These are phyloP conservation scores for Zoroaster sp. DNA, from an alignment of 53 echinoderm and acorn worm species.

Conservation along the genomic window DNA sequence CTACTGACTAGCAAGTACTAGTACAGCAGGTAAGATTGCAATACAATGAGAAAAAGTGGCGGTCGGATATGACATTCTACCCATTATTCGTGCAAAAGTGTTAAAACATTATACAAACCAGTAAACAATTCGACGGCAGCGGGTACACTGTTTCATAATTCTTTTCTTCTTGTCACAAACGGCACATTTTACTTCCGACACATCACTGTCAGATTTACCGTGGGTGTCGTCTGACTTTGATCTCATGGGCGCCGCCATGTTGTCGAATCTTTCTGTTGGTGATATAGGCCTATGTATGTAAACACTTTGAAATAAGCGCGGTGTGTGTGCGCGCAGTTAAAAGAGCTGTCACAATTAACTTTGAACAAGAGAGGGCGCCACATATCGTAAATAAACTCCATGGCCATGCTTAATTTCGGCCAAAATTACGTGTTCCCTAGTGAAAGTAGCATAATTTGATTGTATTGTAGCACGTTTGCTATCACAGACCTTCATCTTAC, in stretches of 20 bases:
- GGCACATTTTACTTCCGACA: constrained; percentile 11
- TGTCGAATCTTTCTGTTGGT: not conserved
- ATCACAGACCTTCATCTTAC: too few species aligned
- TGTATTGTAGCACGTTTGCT: too few species aligned
- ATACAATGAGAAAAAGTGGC: too few species aligned
- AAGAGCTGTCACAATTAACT: too few species aligned
- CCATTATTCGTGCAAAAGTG: not conserved
- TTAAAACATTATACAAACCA: constrained; percentile 37
- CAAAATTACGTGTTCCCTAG: too few species aligned
- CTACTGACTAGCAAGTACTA: too few species aligned
- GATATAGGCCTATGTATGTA: too few species aligned
- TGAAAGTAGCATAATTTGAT: too few species aligned
- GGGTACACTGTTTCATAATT: constrained; percentile 46
- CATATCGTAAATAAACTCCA: not conserved
- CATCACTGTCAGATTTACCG: not conserved
- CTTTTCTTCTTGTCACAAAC: not conserved
- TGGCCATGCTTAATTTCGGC: too few species aligned
- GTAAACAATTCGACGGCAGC: constrained; percentile 39
- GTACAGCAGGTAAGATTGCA: too few species aligned
- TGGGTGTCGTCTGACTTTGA: not conserved
- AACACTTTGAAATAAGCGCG: too few species aligned
- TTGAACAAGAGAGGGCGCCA: not conserved
- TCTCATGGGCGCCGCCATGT: not conserved
- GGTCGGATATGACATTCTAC: too few species aligned
- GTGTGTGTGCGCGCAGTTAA: not conserved